Base-by-base conservation (phyloP, 2,797 vertebrate genomes). In the Sebastes minor region DNA sequence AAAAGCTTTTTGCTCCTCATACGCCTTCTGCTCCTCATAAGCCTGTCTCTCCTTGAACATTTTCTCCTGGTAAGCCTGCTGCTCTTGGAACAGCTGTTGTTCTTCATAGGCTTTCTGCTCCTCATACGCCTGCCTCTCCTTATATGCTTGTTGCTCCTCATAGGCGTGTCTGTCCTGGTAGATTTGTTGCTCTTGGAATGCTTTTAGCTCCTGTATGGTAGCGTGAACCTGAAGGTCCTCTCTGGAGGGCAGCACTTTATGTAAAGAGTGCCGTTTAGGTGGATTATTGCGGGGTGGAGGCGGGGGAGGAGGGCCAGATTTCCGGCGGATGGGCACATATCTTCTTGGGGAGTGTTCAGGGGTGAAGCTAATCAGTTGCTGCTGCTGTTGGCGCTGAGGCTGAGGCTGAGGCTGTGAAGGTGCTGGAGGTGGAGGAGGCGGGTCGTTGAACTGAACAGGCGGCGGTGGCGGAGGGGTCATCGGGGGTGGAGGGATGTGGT, bases 401-500 rank as follows among this genome's bases (percentile, higher is more conserved):
- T 88, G 90, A 79, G 87, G 10, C 46, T 90, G 88, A 89, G 90
- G 2, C 86, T 52, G 33, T 69, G 59, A 1, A 84, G 96, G 0
- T 79, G 85, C 72, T 28, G 87, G 33, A 85, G 86, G 82, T 57
- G 87, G 80, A 75, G 83, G 93, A 79, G 94, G 93, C 3, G 95
- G 87, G 86, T 98, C 96, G 0, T 97, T 97, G 88, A 97, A 97
- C 86, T 96, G 97, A 83, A 97, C 91, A 0, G 97, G 98, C 0
- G 97, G 97, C 0, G 97, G 97, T 0, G 98, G 98, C 0, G 98
- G 98, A 2, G 98, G 97, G 56, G 96, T 97, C 91, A 97, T 95
- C 0, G 98, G 98, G 0, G 97, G 98, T 0, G 97, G 98, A 0
- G 98, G 98, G 63, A 98, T 97, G 86, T 97, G 97, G 88, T 99